Evolutionary conservation across 2,113 vertebrate species (phyloP).

Genomic region (Colinus virginianus): DNA sequence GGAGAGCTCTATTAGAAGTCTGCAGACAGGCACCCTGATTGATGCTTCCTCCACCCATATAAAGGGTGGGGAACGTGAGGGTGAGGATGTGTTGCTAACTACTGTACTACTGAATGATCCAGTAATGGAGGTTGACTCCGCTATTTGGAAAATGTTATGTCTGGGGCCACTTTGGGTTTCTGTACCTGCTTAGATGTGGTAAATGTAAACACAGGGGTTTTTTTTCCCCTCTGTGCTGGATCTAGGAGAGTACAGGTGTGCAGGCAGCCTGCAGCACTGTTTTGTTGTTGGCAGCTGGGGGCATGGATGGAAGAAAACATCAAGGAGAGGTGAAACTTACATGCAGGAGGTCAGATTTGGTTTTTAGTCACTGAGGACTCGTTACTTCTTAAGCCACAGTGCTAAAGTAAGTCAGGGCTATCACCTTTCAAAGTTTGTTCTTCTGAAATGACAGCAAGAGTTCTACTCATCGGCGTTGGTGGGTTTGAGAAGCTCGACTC

Average conservation of each 20-base stretch:
- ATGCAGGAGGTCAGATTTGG: neutral
- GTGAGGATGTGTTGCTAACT: neutral
- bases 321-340: neutral
- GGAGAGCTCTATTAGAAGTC: neutral
- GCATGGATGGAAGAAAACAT: neutral
- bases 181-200: neutral
- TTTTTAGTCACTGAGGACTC: neutral
- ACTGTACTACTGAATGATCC: slow-evolving; percentile 6
- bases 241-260: neutral
- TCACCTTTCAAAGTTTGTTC: neutral
- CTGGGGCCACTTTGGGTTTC: neutral
- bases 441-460: neutral
- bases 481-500: neutral
- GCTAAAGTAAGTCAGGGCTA: neutral
- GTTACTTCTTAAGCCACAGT: neutral
- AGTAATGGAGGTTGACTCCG: neutral
- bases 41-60: neutral
- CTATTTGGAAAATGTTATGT: neutral
- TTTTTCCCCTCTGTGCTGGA: accelerated
- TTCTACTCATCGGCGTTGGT: neutral
- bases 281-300: neutral
- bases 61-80: neutral
- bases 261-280: neutral
- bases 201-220: neutral
- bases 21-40: neutral